Evolutionary conservation across 2,797 vertebrate genomes (phyloP), one percentile per base, ranked within the genome.

Genomic region (Coracias cyanogaster): DNA sequence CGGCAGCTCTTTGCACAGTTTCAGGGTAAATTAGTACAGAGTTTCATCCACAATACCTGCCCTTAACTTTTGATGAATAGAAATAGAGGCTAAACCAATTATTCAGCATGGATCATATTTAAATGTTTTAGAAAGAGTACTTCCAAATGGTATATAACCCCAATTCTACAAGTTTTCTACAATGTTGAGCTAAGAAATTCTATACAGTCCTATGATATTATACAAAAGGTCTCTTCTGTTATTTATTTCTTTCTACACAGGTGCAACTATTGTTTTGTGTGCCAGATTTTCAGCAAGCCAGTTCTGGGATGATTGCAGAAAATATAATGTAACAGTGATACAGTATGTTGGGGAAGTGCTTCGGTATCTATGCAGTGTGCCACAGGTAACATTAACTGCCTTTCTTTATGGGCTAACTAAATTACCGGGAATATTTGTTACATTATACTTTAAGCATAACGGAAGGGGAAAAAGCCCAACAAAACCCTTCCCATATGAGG

Each of bases 291-390:
- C 99, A 60, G 98, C 98, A 69, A 99, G 98, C 82, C 97, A 98
- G 57, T 99, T 99, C 95, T 99, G 99, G 99, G 98, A 98, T 17
- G 99, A 99, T 93, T 99, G 99, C 92, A 98, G 99, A 83, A 99
- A 98, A 94, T 97, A 99, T 70, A 98, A 99, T 0, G 98, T 98
- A 79, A 99, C 99, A 3, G 98, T 98, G 70, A 97, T 99, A 96
- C 99, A 99, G 95, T 99, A 99, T 90, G 99, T 99, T 1, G 99
- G 99, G 64, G 99, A 99, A 90, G 97, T 99, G 35, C 98, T 99
- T 95, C 98, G 98, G 52, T 99, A 99, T 94, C 98, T 99, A 73
- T 99, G 98, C 97, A 99, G 98, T 88, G 69, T 96, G 28, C 98
- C 99, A 15, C 97, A 98, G 98, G 98, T 99, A 98, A 97, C 11